Evolutionary conservation across 2,797 vertebrate genomes (phyloP).

Genomic region (Channallabes apus): DNA sequence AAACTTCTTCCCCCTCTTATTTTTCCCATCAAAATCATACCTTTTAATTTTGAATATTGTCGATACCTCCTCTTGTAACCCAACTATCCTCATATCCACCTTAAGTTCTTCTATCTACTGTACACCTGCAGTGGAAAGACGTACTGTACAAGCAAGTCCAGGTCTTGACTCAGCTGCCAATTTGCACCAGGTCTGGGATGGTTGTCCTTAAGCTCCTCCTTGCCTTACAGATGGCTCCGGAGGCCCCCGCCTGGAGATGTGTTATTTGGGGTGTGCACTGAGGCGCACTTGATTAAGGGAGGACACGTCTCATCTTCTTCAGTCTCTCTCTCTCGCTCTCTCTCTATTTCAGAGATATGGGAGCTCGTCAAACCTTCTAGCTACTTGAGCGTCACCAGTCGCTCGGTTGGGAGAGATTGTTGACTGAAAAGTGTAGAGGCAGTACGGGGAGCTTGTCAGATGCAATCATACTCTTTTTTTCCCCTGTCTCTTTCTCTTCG

Average conservation of each 20-base stretch:
- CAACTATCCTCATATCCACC: neutral
- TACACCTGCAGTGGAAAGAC: neutral
- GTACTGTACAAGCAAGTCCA: slow-evolving; percentile 19
- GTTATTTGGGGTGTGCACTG: slow-evolving; percentile 70
- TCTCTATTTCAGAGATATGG: slow-evolving; percentile 62
- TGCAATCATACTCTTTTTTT: slow-evolving; percentile 49
- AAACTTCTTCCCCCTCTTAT: neutral
- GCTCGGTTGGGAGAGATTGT: slow-evolving; percentile 46
- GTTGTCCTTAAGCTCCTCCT: slow-evolving; percentile 39
- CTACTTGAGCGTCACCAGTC: slow-evolving; percentile 62
- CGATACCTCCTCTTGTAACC: neutral
- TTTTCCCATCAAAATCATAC: slow-evolving; percentile 9
- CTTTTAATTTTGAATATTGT: neutral
- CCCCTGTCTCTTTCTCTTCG: slow-evolving; percentile 32
- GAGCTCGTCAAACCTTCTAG: slow-evolving; percentile 71
- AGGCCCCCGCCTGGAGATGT: slow-evolving; percentile 71
- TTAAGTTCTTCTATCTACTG: slow-evolving; percentile 8
- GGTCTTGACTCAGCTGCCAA: slow-evolving; percentile 25
- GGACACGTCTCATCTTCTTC: slow-evolving; percentile 59
- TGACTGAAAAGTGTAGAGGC: slow-evolving; percentile 36
- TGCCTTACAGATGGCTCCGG: slow-evolving; percentile 72
- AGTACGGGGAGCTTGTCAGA: slow-evolving; percentile 52
- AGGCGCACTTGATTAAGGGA: slow-evolving; percentile 72
- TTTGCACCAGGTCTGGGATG: slow-evolving; percentile 40
- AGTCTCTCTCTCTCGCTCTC: slow-evolving; percentile 40